These are phyloP conservation scores for Microctonus aethiopoides DNA, from an alignment of 2,888 invertebrate species.

Conservation along the genomic window DNA sequence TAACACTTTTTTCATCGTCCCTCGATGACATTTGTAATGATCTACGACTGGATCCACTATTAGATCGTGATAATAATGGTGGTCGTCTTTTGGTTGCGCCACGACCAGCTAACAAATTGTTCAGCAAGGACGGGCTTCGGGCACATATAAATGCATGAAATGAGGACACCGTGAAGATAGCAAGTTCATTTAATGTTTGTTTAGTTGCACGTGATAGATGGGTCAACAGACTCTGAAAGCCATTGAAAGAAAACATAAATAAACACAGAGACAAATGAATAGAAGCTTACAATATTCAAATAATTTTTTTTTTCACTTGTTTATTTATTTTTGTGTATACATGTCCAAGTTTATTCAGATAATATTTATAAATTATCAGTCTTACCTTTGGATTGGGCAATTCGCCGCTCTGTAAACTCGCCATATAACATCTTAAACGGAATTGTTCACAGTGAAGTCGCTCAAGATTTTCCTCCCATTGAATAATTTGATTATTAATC, in stretches of 20 bases:
- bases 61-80: slow-evolving; percentile 89
- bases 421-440: slow-evolving; percentile 95
- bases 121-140: slow-evolving; percentile 90
- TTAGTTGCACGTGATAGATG: slow-evolving; percentile 96
- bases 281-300: not conserved
- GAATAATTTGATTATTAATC: slow-evolving; percentile 91
- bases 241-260: not conserved
- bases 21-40: slow-evolving; percentile 89
- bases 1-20: slow-evolving; percentile 89
- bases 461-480: slow-evolving; percentile 98
- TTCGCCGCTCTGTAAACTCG: slow-evolving; percentile 94
- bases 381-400: slow-evolving; percentile 96
- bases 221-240: slow-evolving; percentile 88
- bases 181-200: slow-evolving; percentile 92
- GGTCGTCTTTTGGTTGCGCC: slow-evolving; percentile 92
- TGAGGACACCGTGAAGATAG: slow-evolving; percentile 97
- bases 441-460: slow-evolving; percentile 97
- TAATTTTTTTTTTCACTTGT: slow-evolving; percentile 14
- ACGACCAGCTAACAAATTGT: slow-evolving; percentile 89
- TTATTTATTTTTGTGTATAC: no score
- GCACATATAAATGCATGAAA: slow-evolving; percentile 98
- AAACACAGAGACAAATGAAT: not conserved
- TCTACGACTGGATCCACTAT: slow-evolving; percentile 87
- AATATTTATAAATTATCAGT: not conserved
- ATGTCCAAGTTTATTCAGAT: not conserved